These are phyloP conservation scores for Gonioctena quinquepunctata DNA, from an alignment of 1,140 invertebrate species.

Conservation along the genomic window DNA sequence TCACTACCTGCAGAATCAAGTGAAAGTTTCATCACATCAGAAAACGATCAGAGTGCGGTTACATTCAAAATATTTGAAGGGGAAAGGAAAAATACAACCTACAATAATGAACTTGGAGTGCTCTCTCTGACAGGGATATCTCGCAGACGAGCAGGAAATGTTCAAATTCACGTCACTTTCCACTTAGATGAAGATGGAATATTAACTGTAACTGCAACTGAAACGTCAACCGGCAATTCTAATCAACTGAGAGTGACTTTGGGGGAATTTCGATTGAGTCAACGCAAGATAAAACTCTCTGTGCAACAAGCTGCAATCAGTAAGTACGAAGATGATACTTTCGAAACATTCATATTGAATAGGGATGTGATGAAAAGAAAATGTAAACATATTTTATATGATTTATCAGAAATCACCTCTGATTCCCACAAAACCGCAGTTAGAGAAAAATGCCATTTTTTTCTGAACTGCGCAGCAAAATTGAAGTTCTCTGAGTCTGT, in stretches of 20 bases:
- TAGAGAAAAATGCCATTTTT: not conserved
- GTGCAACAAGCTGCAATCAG: not conserved
- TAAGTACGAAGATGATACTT: not conserved
- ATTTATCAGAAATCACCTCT: too few relatives aligned
- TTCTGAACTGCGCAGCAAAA: not conserved
- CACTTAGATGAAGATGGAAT: slow-evolving; percentile 16
- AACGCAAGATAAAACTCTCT: not conserved
- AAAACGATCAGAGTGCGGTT: slow-evolving; percentile 7
- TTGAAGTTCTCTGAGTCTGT: too few relatives aligned
- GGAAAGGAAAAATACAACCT: slow-evolving; percentile 14
- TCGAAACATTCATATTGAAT: not conserved
- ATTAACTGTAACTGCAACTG: not conserved
- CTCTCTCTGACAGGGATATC: slow-evolving; percentile 13
- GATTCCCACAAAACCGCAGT: not conserved
- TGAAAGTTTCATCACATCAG: not conserved
- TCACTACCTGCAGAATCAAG: not conserved
- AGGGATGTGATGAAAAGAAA: not conserved
- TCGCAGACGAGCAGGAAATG: not conserved
- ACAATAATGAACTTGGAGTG: slow-evolving; percentile 12
- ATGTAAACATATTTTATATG: not conserved
- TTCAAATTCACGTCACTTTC: not conserved
- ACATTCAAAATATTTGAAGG: slow-evolving; percentile 20
- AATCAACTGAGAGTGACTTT: not conserved
- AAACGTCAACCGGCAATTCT: not conserved
- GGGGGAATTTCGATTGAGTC: not conserved